Conservation (phyloP, 2,113 vertebrate species). For the Motacilla tschutschensis region DNA sequence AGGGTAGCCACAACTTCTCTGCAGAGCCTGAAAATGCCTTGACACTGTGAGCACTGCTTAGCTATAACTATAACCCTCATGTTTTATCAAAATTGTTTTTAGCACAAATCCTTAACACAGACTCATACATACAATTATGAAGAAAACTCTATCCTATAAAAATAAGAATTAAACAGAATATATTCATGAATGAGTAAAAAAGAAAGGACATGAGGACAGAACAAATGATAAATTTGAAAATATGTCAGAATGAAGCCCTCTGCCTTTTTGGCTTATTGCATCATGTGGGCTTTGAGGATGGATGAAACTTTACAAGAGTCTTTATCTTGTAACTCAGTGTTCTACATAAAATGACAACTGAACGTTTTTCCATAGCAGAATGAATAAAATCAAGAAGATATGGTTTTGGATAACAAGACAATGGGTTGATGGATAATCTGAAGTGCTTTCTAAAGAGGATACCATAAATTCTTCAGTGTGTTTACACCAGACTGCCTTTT, state of each 20-base stretch:
- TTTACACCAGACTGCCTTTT: neutral
- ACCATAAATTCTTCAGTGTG: neutral
- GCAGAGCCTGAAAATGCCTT: neutral
- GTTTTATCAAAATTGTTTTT: neutral
- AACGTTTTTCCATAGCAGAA: neutral
- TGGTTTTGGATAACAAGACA: neutral
- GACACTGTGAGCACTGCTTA: neutral
- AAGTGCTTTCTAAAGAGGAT: neutral
- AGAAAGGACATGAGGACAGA: neutral
- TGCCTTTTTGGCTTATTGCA: neutral
- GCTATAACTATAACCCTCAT: neutral
- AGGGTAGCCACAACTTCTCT: neutral
- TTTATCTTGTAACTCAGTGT: neutral
- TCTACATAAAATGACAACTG: neutral
- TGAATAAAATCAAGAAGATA: neutral
- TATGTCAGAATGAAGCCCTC: fast-evolving
- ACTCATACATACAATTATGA: neutral
- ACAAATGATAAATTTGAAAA: neutral
- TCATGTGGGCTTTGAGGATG: neutral
- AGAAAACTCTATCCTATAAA: neutral
- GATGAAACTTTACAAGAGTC: neutral
- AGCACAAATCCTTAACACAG: neutral
- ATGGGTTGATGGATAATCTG: neutral
- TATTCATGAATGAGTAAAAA: neutral
- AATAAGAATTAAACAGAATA: neutral